These are phyloP conservation scores for Nerophis ophidion DNA, from an alignment of 2,113 vertebrate genomes.

Conservation along the genomic window DNA sequence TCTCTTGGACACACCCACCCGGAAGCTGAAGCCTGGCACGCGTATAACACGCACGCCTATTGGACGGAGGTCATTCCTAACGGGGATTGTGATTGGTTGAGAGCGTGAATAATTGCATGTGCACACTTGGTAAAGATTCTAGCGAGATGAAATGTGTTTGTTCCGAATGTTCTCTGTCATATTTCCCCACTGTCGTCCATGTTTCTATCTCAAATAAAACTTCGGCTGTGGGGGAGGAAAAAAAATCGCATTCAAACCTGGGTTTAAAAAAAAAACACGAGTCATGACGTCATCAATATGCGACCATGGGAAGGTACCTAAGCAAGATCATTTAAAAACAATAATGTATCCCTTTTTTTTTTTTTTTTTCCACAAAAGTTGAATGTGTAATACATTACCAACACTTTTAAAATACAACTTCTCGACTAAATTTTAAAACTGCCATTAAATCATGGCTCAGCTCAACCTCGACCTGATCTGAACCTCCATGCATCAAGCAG, in stretches of 20 bases:
- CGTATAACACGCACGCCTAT: not conserved
- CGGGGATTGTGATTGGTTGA: conserved; percentile 17
- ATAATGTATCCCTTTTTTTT: no score
- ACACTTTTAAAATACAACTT: no score
- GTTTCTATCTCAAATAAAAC: not conserved
- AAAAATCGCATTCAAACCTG: not conserved
- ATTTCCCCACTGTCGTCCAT: not conserved
- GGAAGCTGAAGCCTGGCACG: conserved; percentile 25
- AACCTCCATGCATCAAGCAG: no score
- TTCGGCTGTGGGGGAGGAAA: not conserved
- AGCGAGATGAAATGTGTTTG: not conserved
- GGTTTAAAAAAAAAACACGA: not conserved
- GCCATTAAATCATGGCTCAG: no score
- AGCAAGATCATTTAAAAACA: no score
- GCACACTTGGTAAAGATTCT: not conserved
- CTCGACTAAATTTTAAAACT: no score
- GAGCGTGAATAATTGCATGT: not conserved
- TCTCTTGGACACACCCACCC: conserved; percentile 29
- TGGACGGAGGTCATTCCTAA: not conserved
- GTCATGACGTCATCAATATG: not conserved
- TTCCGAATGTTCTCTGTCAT: not conserved
- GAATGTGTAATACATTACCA: no score
- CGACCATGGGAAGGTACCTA: not conserved
- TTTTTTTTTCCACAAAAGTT: no score
- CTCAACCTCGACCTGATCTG: no score